phyloP scores from a whole-genome alignment of 1,140 invertebrate species.

The Arctopsyche grandis region DNA sequence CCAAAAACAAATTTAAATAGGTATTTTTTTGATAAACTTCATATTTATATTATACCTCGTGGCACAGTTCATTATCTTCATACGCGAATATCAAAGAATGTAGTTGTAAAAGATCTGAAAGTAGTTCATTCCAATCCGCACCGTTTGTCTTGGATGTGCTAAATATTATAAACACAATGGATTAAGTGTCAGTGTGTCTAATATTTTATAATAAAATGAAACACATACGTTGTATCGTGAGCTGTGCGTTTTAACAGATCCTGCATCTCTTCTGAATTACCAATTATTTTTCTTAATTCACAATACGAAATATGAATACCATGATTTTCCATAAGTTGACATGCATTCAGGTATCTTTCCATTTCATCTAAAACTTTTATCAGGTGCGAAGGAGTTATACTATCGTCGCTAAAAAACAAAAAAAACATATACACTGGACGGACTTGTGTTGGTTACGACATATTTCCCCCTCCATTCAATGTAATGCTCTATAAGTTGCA shows the following conservation, averaged over 20 bases:
- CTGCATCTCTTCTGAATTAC: conserved; percentile 62
- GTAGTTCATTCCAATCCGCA: conserved; percentile 50
- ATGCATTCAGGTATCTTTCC: conserved; percentile 64
- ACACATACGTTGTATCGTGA: conserved; percentile 64
- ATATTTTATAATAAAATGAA: too few relatives aligned
- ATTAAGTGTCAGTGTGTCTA: background rate
- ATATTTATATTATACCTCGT: conserved; percentile 45
- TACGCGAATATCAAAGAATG: conserved; percentile 48
- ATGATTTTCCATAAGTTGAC: conserved; percentile 63
- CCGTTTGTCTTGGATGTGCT: conserved; percentile 32
- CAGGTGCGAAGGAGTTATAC: conserved; percentile 58
- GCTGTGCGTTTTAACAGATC: conserved; percentile 67
- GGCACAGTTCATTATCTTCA: conserved; percentile 50
- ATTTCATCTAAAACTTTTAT: conserved; percentile 60
- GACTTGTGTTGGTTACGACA: too few relatives aligned
- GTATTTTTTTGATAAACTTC: too few relatives aligned
- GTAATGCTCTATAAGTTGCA: too few relatives aligned
- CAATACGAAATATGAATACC: conserved; percentile 62
- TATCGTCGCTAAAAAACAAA: conserved; percentile 58
- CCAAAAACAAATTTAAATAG: too few relatives aligned
- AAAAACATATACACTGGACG: too few relatives aligned
- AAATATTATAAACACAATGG: conserved; percentile 7
- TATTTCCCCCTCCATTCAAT: too few relatives aligned
- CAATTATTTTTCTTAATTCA: conserved; percentile 63
- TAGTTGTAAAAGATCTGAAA: conserved; percentile 50